Percentiles rank a stretch among this genome's conserved stretches.
These are phyloP conservation scores for Halyomorpha halys DNA, from an alignment of 1,140 invertebrate genomes.

Conservation along the genomic window DNA sequence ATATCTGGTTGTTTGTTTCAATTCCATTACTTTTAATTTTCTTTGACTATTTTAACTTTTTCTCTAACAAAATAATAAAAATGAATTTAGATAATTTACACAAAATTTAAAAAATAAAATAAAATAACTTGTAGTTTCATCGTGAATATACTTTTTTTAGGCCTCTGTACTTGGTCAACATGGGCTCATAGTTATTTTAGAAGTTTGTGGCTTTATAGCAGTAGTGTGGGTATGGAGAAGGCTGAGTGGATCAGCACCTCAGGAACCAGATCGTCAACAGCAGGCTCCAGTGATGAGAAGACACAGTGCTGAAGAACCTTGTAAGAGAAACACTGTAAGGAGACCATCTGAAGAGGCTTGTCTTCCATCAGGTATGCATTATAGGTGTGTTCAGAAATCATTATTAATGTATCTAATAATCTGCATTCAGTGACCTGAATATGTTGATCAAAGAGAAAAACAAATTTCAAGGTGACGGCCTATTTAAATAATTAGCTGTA, in stretches of 20 bases:
- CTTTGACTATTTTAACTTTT: no score
- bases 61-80: no score
- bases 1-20: no score
- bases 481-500: no score
- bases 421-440: not conserved
- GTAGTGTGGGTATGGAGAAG: slow-evolving; percentile 41
- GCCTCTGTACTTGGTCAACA: slow-evolving; percentile 39
- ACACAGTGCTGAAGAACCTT: slow-evolving; percentile 30
- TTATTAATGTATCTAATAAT: not conserved
- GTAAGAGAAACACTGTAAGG: slow-evolving; percentile 36
- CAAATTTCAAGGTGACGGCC: no score
- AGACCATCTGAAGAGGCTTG: slow-evolving; percentile 68
- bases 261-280: not conserved
- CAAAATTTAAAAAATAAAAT: slow-evolving; percentile 33
- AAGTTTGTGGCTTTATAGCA: slow-evolving; percentile 41
- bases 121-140: slow-evolving; percentile 30
- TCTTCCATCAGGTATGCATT: slow-evolving; percentile 47
- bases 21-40: no score
- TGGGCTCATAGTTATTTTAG: slow-evolving; percentile 41
- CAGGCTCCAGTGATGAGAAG: slow-evolving; percentile 28
- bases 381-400: not conserved
- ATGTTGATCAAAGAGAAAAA: no score
- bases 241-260: slow-evolving; percentile 18
- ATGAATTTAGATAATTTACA: slow-evolving; percentile 34
- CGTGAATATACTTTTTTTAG: slow-evolving; percentile 31